Evolutionary conservation across 2,888 invertebrate genomes (phyloP), one percentile per base, ranked within the genome.

Genomic region (Parnassius apollo): DNA sequence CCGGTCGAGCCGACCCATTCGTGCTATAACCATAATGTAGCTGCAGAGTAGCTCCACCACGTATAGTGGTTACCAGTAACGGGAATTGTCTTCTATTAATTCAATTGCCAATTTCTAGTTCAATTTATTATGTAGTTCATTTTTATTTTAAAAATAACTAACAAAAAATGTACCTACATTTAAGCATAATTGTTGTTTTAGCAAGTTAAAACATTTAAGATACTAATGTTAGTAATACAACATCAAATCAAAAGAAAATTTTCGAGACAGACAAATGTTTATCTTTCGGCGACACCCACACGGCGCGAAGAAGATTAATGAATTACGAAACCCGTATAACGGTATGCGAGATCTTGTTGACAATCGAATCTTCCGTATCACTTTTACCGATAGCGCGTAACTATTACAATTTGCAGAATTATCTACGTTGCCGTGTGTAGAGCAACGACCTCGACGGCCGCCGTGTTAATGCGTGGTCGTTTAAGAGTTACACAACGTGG

Each of bases 401-500:
- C 52, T 57, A 57, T 54, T 62, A 49, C 49, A 12, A 49, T 49
- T 54, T 56, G 63, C 63, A 61, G 65, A 71, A 68, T 66, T 65
- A 70, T 68, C 67, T 70, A 72, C 71, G 66, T 80, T 81, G 81
- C 81, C 70, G 67, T 81, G 83, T 82, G 82, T 83, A 78, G 88
- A 83, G 83, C 88, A 84, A 82, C 81, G 89, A 88, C 89, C 91
- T 88, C 86, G 82, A 69, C 78, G 74, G 76, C 77, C 48, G 59
- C 55, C 50, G 63, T 75, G 76, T 81, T 82, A 82, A 85, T 82
- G 85, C 65, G 71, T 71, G 80, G 82, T 74, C 83, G 82, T 82
- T 84, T 78, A 80, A 80, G 75, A 78, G 82, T 90, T 89, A 86
- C 91, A 88, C 88, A 89, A 90, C 83, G 74, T 73, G 68, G 75